Evolutionary conservation across 2,113 vertebrate genomes (phyloP), one percentile per base, ranked within the genome.

Genomic region (Verasper variegatus): DNA sequence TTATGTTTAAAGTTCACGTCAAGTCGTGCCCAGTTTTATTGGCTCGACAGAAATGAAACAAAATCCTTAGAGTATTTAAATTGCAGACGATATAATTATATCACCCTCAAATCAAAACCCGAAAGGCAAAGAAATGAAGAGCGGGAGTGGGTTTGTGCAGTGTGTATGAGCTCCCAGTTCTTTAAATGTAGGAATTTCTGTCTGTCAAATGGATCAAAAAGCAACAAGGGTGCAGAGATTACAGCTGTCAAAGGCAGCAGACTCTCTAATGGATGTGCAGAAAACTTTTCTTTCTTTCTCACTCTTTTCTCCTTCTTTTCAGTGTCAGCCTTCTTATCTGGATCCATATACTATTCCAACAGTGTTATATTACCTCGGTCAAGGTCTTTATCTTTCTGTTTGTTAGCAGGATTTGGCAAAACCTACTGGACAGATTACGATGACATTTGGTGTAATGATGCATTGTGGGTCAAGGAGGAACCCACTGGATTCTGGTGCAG

Each of bases 21-120:
- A 79, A 52, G 47, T 61, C 17, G 12, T 54, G 85, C 70, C 74
- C 74, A 51, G 68, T 69, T 64, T 58, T 66, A 74, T 47, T 86
- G 82, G 71, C 74, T 72, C 58, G 52, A 75, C 57, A 67, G 47
- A 65, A 82, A 68, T 55, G 31, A 66, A 82, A 71, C 55, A 62
- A 57, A 65, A 74, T 56, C 26, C 42, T 26, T 26, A 76, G 74
- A 81, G 56, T 58, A 57, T 76, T 31, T 20, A 13, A 66, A 74
- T 27, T 26, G 40, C 40, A 70, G 62, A 71, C 71, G 52, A 56
- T 68, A 21, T 7, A 74, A 27, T 69, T 49, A 57, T 37, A 84
- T 71, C 78, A 49, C 5, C 59, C 57, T 55, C 27, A 49, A 71
- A 74, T 78, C 57, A 58, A 20, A 73, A 26, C 45, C 42, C 42